Base-by-base conservation (phyloP, 2,113 vertebrate species). In the Orthochromis malagaraziensis region DNA sequence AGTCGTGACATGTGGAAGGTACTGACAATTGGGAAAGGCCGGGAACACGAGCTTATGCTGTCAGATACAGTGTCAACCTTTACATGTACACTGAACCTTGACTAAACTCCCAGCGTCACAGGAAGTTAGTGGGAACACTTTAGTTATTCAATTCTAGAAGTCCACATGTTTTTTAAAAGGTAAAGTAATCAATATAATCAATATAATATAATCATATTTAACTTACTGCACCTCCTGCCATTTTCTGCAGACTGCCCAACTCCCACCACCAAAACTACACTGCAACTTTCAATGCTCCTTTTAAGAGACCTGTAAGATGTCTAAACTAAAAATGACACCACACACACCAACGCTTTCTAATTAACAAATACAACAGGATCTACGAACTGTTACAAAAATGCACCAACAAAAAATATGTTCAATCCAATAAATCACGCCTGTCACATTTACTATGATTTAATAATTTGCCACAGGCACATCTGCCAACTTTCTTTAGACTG, bases 351-450 rank as follows among this genome's bases (percentile, higher is more conserved):
- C 1, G 1, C 40, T n/a, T 88, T 86, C 3, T 24, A 77, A 86
- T 91, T 77, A 85, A 63, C 80, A 84, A 85, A 92, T 26, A 86
- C 58, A 92, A 24, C 11, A 79, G n/a, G 9, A 80, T 79, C 77
- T 58, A 86, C 82, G 58, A 92, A 88, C 40, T 6, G 57, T 29
- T 5, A 35, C 33, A 84, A 82, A 88, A 53, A 90, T 79, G 57
- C 81, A 16, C 47, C 29, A 89, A 84, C 47, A 87, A 87, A 21
- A 94, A 87, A 92, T 51, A 85, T 24, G n/a, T 26, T 84, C 68
- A 92, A 88, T 91, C 91, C 92, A 91, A 90, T 89, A 89, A 92
- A 81, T 38, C 63, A 65, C 68, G 79, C 33, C 81, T 65, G 88
- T 90, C 94, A 93, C 87, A 85, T 31, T 85, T 70, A 65, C 35